These are phyloP conservation scores for Nesoenas mayeri DNA, from an alignment of 2,113 vertebrate species.

Conservation along the genomic window DNA sequence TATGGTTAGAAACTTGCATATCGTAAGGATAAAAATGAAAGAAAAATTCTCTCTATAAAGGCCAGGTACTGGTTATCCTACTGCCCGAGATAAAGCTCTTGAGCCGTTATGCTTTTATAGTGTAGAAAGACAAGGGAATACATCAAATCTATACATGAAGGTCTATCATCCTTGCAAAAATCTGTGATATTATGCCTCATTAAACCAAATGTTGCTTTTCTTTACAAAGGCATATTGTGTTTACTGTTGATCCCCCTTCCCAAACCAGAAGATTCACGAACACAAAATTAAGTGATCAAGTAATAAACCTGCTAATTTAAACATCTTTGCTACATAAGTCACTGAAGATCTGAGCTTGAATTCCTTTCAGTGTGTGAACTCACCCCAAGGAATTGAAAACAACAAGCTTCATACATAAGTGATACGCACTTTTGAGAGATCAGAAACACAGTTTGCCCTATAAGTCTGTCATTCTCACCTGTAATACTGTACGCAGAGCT, in stretches of 20 bases:
- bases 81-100: background rate
- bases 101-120: background rate
- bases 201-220: background rate
- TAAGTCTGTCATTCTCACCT: background rate
- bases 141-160: background rate
- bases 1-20: background rate
- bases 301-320: background rate
- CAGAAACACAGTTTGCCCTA: background rate
- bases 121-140: background rate
- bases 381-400: background rate
- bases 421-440: background rate
- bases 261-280: background rate
- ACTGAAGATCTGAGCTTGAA: background rate
- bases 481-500: background rate
- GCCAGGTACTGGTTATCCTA: background rate
- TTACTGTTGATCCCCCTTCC: background rate
- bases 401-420: background rate
- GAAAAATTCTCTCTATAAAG: background rate
- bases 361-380: background rate
- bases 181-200: background rate
- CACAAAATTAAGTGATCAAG: background rate
- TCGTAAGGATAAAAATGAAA: background rate
- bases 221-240: background rate
- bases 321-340: background rate
- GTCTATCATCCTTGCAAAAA: background rate